Evolutionary conservation across 1,140 invertebrate genomes (phyloP), one percentile per base, ranked within the genome.

Genomic region (Pollicipes pollicipes): DNA sequence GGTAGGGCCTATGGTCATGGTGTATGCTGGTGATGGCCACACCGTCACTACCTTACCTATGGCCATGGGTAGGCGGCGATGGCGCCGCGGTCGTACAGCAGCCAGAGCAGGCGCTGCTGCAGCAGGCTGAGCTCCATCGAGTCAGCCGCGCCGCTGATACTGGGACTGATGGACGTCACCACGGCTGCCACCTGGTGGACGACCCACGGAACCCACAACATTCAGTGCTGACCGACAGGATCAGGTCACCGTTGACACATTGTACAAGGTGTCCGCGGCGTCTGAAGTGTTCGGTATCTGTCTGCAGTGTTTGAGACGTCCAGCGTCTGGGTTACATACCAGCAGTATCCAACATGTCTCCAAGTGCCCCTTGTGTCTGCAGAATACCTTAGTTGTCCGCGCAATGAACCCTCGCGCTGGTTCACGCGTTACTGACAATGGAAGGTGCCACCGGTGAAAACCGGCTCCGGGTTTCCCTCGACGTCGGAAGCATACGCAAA

Each of bases 121-220:
- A 97, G 81, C 29, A 88, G 81, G 13, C 90, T 88, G 68, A 97
- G 88, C 81, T 97, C 93, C 66, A 89, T 86, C 30, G 91, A 93
- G 82, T 97, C 93, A 73, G 86, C 88, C 17, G 88, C 90, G 3
- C 88, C 84, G 77, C 87, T 94, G n/a, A 97, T 83, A 63, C 90
- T 90, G 68, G 93, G 90, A 81, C 97, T 97, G 73, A 97, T 93
- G 28, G 90, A 90, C 10, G 91, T 91, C n/a, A 96, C 93, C 73
- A 97, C 84, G 45, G 93, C 91, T 17, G 92, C 93, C 13, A 96
- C 74, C 75, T 75, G 72, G 21, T 27, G 32, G 45, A 24, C 68
- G n/a, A 27, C 24, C 29, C n/a, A 71, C 2, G 30, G 13, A 71
- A 37, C 31, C 70, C 70, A 70, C 8, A 69, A 27, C 10, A 69